Evolutionary conservation across 2,888 invertebrate species (phyloP), one percentile per base, ranked within the genome.

Genomic region (Octonoba sinensis): DNA sequence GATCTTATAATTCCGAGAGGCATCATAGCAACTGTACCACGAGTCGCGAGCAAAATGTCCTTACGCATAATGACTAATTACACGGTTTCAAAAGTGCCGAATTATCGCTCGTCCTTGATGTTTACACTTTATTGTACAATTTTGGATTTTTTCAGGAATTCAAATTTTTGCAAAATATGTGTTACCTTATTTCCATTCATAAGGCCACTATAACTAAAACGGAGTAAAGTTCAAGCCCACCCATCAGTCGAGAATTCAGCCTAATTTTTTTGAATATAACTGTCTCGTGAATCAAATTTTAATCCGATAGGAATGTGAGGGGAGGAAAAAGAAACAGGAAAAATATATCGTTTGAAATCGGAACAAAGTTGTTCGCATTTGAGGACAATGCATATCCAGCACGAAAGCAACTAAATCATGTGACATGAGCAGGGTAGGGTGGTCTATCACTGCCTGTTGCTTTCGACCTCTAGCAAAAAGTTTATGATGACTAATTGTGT

Each of bases 271-370:
- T 79, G 66, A 72, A 76, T 47, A 36, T 54, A 54, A 49, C 62
- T 72, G 78, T 60, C 66, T 72, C 72, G 66, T 79, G 78, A 79
- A 72, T 79, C 71, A 72, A 77, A 65, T 74, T 62, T 64, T 65
- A 67, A 62, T 76, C 51, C 24, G n/a, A 44, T 66, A 60, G 56
- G 59, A 49, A 24, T 75, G 75, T 22, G 22, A 3, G 67, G 75
- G 51, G 70, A 47, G 62, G 54, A 76, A 36, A 74, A 70, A 36
- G 46, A 18, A n/a, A 62, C n/a, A 36, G 46, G 46, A 60, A 60
- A 62, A 44, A 44, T 62, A 24, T 22, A 62, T n/a, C 62, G 62
- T 44, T 46, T 27, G 62, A 62, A 36, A 62, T 62, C 44, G 60
- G 69, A 69, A 62, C 62, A 54, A 69, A 76, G 62, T 76, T 70